Evolutionary conservation across 2,797 vertebrate genomes (phyloP).

Genomic region (Diceros bicornis): DNA sequence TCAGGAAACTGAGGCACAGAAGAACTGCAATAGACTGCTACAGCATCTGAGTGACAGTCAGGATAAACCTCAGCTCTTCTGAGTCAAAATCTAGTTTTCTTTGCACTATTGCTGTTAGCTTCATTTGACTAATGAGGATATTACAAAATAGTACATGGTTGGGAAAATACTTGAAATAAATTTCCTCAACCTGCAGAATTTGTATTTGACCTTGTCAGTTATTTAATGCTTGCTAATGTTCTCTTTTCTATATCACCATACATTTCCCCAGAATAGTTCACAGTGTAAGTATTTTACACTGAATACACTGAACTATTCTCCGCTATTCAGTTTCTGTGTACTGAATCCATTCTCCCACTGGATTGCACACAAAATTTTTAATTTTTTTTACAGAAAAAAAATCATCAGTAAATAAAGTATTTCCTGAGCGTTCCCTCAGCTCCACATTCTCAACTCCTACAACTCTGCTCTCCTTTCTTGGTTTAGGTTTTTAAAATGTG

Average conservation of each 20-base stretch:
- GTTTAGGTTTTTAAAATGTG: neutral
- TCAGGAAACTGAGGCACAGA: neutral
- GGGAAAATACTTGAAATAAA: conserved; percentile 10
- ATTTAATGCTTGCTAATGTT: neutral
- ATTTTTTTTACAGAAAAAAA: neutral
- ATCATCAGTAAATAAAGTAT: conserved; percentile 5
- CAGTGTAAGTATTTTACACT: neutral
- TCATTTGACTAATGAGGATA: neutral
- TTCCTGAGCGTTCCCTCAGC: neutral
- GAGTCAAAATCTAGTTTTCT: neutral
- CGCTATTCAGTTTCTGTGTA: neutral
- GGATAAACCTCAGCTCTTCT: neutral
- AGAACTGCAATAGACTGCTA: neutral
- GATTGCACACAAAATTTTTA: neutral
- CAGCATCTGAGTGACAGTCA: neutral
- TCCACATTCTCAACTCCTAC: neutral
- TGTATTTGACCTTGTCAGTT: neutral
- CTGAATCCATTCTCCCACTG: neutral
- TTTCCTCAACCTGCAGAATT: neutral
- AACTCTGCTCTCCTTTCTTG: neutral
- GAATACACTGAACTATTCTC: neutral
- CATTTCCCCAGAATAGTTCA: conserved; percentile 7
- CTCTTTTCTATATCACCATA: neutral
- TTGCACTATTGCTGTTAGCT: neutral
- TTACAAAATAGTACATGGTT: neutral